Evolutionary conservation across 2,888 invertebrate species (phyloP), one percentile per base, ranked within the genome.

Genomic region (Lepidochrysops patricia): DNA sequence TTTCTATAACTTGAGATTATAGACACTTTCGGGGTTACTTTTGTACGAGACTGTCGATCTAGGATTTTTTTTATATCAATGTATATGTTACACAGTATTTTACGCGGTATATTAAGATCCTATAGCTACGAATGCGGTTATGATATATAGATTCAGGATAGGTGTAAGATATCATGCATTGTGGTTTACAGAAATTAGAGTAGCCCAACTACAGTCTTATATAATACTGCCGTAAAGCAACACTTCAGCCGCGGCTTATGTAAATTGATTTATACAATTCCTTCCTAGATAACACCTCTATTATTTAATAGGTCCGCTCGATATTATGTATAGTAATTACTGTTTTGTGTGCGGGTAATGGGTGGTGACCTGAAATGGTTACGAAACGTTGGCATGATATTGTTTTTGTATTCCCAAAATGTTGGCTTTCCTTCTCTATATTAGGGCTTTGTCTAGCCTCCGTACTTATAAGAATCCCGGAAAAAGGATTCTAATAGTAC

Each of bases 191-290:
- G 54, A 54, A 54, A 54, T 54, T 29, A 29, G 15, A 29, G 32
- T 4, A 27, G 13, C 13, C n/a, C 15, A 13, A 13, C 13, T 2
- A 15, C 15, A 4, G 9, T 19, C 9, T 54, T 54, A 54, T 32
- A 19, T 54, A 54, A 54, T 2, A 54, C 54, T 54, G 29, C 54
- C 54, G 54, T 54, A 54, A 54, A 32, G 12, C 54, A 19, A 54
- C 19, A 32, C 27, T 13, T 27, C 19, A 3, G 32, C 29, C 2
- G 54, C 15, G 13, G 29, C 29, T 29, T 54, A 54, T 32, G 54
- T 54, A 54, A 54, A 54, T 32, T 19, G 15, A 29, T 52, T 27
- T 15, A 27, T 26, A 27, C 27, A 52, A 29, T 54, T 54, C 32
- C 25, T 50, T 50, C 25, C 50, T 50, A 26, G 26, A 26, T 50